A percentile compares a stretch with the other conserved stretches of the same genome.
These are phyloP conservation scores for Alosa sapidissima DNA, from an alignment of 2,797 vertebrate species.

Conservation along the genomic window DNA sequence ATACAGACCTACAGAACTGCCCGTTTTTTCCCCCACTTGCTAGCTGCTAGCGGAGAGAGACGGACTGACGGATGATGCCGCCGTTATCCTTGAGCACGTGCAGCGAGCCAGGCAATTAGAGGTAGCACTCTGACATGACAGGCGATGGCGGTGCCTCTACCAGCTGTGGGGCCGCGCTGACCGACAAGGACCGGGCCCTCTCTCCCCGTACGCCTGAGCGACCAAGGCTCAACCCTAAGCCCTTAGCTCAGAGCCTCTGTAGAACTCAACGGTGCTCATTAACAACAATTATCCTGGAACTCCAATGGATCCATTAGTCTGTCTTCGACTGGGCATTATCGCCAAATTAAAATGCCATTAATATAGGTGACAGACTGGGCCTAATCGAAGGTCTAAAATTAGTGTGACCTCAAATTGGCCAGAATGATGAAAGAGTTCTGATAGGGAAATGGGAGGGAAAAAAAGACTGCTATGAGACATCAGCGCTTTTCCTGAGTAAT, in stretches of 20 bases:
- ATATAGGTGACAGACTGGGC: slow-evolving; percentile 49
- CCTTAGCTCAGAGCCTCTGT: not conserved
- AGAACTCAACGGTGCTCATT: slow-evolving; percentile 46
- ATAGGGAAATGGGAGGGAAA: slow-evolving; percentile 32
- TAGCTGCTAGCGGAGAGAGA: not conserved
- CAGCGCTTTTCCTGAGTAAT: slow-evolving; percentile 12
- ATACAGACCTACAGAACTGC: not conserved
- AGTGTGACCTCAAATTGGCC: slow-evolving; percentile 49
- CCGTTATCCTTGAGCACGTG: not conserved
- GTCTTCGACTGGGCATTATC: slow-evolving; percentile 43
- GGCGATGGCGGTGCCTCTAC: not conserved
- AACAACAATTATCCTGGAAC: slow-evolving; percentile 48
- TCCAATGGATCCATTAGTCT: slow-evolving; percentile 46
- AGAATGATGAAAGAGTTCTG: slow-evolving; percentile 44
- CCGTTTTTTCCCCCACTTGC: not conserved
- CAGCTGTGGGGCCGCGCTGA: slow-evolving; percentile 5
- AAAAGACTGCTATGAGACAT: not conserved
- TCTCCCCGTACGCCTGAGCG: not conserved
- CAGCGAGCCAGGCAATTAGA: not conserved
- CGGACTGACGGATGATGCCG: not conserved
- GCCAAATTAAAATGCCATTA: slow-evolving; percentile 50
- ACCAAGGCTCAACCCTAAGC: not conserved
- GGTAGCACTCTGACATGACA: not conserved
- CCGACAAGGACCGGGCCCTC: not conserved
- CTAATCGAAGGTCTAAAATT: slow-evolving; percentile 45